Conservation (phyloP, 2,888 invertebrate species). For the Beris chalybata region DNA sequence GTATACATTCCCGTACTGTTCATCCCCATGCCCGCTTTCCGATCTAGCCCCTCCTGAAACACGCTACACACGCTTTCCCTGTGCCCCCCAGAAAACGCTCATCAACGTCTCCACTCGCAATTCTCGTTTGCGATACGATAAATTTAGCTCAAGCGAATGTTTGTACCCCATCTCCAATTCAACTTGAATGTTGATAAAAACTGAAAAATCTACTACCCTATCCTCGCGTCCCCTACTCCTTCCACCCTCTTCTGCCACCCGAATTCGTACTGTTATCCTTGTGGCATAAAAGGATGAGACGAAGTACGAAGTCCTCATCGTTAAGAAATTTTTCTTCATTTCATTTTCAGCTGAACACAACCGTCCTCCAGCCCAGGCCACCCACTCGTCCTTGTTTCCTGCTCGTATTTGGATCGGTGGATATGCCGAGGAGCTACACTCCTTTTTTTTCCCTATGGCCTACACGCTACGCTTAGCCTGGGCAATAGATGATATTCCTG, state of each 20-base stretch:
- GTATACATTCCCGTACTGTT: neutral
- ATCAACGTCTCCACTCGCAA: no score
- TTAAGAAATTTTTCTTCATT: slow-evolving; percentile 39
- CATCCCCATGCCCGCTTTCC: neutral
- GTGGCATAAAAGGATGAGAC: slow-evolving; percentile 1
- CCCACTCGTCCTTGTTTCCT: neutral
- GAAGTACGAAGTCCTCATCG: slow-evolving; percentile 27
- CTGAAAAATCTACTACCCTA: slow-evolving; percentile 9
- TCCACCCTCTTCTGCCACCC: neutral
- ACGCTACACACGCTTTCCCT: neutral
- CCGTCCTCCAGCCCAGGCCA: neutral
- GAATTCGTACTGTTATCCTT: no score
- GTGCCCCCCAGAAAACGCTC: slow-evolving; percentile 5
- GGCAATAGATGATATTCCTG: neutral
- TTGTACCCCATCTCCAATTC: slow-evolving; percentile 8
- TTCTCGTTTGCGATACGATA: slow-evolving; percentile 22
- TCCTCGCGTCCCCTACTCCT: neutral
- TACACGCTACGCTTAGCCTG: neutral
- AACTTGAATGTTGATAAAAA: slow-evolving; percentile 18
- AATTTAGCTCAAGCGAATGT: slow-evolving; percentile 25
- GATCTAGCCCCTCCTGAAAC: neutral
- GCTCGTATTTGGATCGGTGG: neutral
- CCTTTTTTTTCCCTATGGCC: slow-evolving; percentile 1
- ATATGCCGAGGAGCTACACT: slow-evolving; percentile 10
- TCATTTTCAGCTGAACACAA: slow-evolving; percentile 29